Evolutionary conservation across 1,140 invertebrate species (phyloP).

Genomic region (Leptonema lineaticorne): DNA sequence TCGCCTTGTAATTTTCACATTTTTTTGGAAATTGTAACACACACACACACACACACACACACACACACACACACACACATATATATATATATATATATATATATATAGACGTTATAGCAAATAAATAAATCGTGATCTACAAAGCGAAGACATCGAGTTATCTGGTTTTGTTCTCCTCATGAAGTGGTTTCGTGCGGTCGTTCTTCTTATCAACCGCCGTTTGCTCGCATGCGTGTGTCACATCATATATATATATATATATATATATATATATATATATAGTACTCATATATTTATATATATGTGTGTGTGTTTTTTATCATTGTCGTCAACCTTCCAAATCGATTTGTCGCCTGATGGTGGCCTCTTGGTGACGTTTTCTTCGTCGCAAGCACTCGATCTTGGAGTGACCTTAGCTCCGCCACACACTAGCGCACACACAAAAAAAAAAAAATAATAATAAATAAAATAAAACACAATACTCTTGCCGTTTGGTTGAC

Average conservation of each 20-base stretch:
- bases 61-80: neutral
- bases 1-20: neutral
- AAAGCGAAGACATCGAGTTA: neutral
- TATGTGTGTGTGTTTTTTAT: conserved; percentile 4
- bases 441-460: too few species aligned
- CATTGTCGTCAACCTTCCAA: conserved; percentile 10
- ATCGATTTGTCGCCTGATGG: conserved; percentile 17
- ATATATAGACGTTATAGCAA: neutral
- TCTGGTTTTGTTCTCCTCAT: neutral
- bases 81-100: neutral
- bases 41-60: neutral
- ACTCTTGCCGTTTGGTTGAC: neutral
- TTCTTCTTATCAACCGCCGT: conserved; percentile 1
- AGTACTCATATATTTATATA: neutral
- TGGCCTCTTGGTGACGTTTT: conserved; percentile 18
- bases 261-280: neutral
- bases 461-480: too few species aligned
- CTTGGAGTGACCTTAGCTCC: conserved; percentile 13
- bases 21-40: neutral
- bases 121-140: neutral
- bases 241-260: neutral
- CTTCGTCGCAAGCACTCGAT: conserved; percentile 8
- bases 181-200: neutral
- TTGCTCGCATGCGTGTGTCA: too few species aligned
- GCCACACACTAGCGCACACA: too few species aligned